Conservation (phyloP, 64 coral and sea anemone genomes). For the Porites australiensis region DNA sequence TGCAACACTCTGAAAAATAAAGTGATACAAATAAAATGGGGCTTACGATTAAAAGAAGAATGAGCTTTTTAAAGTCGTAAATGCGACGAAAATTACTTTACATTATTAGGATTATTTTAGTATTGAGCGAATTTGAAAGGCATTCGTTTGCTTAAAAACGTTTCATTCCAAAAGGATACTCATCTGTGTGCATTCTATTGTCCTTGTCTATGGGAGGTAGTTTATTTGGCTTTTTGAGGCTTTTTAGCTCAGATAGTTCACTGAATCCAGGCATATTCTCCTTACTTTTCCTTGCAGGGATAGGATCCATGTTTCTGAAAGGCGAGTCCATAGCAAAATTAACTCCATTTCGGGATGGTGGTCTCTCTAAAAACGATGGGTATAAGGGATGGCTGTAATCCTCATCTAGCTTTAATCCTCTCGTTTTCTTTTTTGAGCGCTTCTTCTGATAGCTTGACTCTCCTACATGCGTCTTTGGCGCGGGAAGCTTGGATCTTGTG, state of each 20-base stretch:
- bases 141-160: not conserved
- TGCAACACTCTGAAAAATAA: too few species aligned
- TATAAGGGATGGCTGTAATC: not conserved
- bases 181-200: not conserved
- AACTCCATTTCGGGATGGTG: conserved; percentile 30
- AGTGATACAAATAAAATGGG: too few species aligned
- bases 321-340: not conserved
- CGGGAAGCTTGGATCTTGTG: not conserved
- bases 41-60: too few species aligned
- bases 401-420: conserved; percentile 8
- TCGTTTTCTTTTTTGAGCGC: conserved; percentile 42
- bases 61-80: too few species aligned
- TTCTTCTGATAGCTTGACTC: not conserved
- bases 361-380: conserved; percentile 15
- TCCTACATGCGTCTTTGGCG: not conserved
- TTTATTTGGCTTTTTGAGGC: conserved; percentile 22
- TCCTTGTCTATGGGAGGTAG: conserved; percentile 48
- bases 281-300: conserved; percentile 8
- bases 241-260: not conserved
- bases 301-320: conserved; percentile 12
- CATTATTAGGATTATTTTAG: too few species aligned
- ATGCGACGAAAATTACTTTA: too few species aligned
- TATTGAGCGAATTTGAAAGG: too few species aligned
- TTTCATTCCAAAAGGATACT: not conserved
- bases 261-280: conserved; percentile 6